Percentiles rank a stretch among this genome's conserved stretches.
phyloP scores from a whole-genome alignment of 2,888 invertebrate genomes.

The Drosophila formosana region DNA sequence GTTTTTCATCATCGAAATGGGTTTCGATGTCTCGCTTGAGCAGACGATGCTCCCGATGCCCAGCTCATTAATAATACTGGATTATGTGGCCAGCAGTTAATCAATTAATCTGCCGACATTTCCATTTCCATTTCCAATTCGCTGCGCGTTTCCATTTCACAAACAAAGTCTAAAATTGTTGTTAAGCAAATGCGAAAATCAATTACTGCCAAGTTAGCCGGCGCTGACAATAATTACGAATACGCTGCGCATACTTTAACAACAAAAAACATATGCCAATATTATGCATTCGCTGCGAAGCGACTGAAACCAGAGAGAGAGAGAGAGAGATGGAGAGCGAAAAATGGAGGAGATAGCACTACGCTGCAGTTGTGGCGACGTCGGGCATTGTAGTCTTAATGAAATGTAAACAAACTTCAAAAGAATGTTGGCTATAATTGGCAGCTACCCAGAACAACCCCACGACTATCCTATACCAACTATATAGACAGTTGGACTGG shows the following conservation, averaged over 20 bases:
- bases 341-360: neutral
- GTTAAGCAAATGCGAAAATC: slow-evolving; percentile 53
- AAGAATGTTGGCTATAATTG: slow-evolving; percentile 78
- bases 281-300: slow-evolving; percentile 32
- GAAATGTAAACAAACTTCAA: slow-evolving; percentile 82
- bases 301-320: neutral
- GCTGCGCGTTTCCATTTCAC: neutral
- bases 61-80: slow-evolving; percentile 24
- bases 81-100: slow-evolving; percentile 36
- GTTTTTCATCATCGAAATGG: slow-evolving; percentile 5
- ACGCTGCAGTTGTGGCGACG: slow-evolving; percentile 50
- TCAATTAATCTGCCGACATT: slow-evolving; percentile 32
- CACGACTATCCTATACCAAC: neutral
- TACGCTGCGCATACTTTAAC: slow-evolving; percentile 1
- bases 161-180: slow-evolving; percentile 15
- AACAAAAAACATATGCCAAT: slow-evolving; percentile 55
- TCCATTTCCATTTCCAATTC: neutral
- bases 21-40: neutral
- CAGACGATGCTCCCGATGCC: neutral
- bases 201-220: slow-evolving; percentile 70
- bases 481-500: neutral
- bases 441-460: slow-evolving; percentile 54
- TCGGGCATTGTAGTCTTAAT: slow-evolving; percentile 71
- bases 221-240: slow-evolving; percentile 13
- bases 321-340: neutral